Percentiles rank a stretch among this genome's conserved stretches.
These are phyloP conservation scores for Chironomus tentans DNA, from an alignment of 2,888 invertebrate species.

Conservation along the genomic window DNA sequence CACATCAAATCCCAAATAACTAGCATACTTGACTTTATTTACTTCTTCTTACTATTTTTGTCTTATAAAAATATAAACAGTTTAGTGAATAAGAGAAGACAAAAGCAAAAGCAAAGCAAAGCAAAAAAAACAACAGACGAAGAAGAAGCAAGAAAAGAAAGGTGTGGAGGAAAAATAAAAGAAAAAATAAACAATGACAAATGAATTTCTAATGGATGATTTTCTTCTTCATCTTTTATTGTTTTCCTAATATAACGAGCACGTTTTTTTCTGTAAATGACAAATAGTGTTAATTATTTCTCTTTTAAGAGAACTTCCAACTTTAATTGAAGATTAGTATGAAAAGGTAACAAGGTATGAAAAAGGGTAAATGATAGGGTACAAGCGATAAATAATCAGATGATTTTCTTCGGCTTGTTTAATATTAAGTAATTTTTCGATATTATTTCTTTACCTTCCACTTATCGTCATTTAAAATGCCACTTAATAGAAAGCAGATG, in stretches of 20 bases:
- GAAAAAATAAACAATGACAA: conserved; percentile 23
- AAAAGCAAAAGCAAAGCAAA: too few relatives aligned
- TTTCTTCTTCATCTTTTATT: background rate
- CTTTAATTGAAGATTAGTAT: background rate
- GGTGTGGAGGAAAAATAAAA: background rate
- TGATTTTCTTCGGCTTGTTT: background rate
- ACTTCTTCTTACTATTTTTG: background rate
- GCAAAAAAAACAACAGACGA: background rate
- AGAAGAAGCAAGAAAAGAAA: background rate
- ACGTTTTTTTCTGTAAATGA: background rate
- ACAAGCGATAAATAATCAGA: background rate
- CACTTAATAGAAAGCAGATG: background rate
- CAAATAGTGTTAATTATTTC: background rate
- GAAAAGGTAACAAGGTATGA: background rate
- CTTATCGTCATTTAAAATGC: background rate
- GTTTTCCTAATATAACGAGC: background rate
- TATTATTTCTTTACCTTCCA: background rate
- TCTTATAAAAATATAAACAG: background rate
- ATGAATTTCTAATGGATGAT: conserved; percentile 8
- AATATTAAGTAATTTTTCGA: background rate
- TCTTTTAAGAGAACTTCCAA: background rate
- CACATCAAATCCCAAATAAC: too few relatives aligned
- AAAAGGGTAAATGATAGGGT: background rate
- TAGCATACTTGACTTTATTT: background rate
- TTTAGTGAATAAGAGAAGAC: too few relatives aligned